phyloP scores from a whole-genome alignment of 2,113 vertebrate genomes.

The Pedionomus torquatus region DNA sequence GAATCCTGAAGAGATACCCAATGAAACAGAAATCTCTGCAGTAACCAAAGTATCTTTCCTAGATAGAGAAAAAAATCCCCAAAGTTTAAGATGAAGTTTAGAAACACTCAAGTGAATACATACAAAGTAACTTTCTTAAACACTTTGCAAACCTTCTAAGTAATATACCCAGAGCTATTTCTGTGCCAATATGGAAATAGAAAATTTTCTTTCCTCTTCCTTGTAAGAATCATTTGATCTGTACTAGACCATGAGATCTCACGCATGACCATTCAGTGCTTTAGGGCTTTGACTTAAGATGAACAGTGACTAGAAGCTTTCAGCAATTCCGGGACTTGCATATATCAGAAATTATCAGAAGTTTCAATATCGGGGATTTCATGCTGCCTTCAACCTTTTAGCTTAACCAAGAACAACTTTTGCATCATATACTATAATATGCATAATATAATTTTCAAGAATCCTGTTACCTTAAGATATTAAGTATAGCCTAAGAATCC shows the following conservation, averaged over 20 bases:
- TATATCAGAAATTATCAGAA: neutral
- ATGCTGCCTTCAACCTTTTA: neutral
- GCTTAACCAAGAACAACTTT: neutral
- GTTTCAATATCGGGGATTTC: neutral
- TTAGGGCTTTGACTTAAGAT: conserved; percentile 13
- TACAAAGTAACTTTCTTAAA: neutral
- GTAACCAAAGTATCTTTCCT: neutral
- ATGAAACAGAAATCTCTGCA: neutral
- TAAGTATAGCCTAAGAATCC: neutral
- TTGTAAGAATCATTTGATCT: neutral
- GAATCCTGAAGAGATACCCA: neutral
- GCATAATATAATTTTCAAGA: neutral
- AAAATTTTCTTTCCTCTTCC: neutral
- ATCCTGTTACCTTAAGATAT: neutral
- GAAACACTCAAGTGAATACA: neutral
- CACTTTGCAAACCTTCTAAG: neutral
- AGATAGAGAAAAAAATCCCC: neutral
- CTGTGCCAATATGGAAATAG: neutral
- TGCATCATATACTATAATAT: neutral
- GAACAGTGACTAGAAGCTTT: neutral
- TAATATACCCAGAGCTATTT: neutral
- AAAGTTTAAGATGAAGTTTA: neutral
- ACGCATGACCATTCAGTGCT: neutral
- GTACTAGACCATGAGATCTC: neutral
- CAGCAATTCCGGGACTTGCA: neutral